Evolutionary conservation across 2,888 invertebrate genomes (phyloP).

Genomic region (Malthinus seriepunctatus): DNA sequence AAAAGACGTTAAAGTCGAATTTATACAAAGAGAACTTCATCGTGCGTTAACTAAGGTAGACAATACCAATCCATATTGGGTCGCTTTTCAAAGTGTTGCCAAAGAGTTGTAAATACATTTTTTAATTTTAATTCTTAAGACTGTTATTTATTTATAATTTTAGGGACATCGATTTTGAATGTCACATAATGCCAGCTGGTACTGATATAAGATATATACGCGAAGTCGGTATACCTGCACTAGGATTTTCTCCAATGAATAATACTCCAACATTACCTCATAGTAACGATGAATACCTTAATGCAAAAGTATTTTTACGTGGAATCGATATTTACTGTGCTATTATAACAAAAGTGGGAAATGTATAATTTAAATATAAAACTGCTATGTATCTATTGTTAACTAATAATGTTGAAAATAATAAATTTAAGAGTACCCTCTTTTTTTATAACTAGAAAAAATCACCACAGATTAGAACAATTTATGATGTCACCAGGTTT

Average conservation of each 20-base stretch:
- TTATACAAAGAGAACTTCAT: slow-evolving; percentile 57
- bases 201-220: slow-evolving; percentile 89
- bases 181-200: slow-evolving; percentile 81
- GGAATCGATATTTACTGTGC: slow-evolving; percentile 82
- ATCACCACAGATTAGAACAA: too few species aligned
- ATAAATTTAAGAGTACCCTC: too few species aligned
- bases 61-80: slow-evolving; percentile 63
- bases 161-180: neutral
- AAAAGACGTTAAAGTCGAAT: slow-evolving; percentile 59
- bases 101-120: slow-evolving; percentile 52
- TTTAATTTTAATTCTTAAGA: neutral
- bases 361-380: slow-evolving; percentile 44
- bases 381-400: too few species aligned
- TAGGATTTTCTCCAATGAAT: slow-evolving; percentile 68
- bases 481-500: too few species aligned
- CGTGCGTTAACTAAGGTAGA: slow-evolving; percentile 58
- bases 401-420: too few species aligned
- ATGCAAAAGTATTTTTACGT: slow-evolving; percentile 73
- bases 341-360: slow-evolving; percentile 67
- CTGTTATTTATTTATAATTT: neutral
- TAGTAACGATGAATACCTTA: slow-evolving; percentile 87
- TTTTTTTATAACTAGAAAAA: too few species aligned
- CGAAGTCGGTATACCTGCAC: slow-evolving; percentile 66
- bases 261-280: slow-evolving; percentile 83
- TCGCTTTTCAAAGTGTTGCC: slow-evolving; percentile 59